Percentiles rank a stretch among this genome's conserved stretches.
Conservation (phyloP, 2,888 invertebrate species). For the Drosophila nr. fundita region DNA sequence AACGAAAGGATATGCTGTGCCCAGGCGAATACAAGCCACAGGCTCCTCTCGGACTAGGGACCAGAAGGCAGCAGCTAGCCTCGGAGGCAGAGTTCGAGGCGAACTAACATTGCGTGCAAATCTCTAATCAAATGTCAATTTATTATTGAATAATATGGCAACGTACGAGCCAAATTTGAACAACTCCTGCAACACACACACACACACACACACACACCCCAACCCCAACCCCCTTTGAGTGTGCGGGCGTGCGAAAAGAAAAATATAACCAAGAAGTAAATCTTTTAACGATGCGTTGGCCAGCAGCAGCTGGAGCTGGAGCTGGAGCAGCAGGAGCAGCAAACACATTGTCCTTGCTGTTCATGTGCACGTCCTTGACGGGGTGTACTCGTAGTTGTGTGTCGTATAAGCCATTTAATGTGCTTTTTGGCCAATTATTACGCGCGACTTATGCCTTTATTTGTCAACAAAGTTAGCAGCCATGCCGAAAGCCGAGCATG, state of each 20-base stretch:
- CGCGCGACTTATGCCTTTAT: conserved; percentile 81
- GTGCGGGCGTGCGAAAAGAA: conserved; percentile 59
- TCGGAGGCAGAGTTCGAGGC: background rate
- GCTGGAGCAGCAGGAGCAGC: conserved; percentile 3
- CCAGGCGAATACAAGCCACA: conserved; percentile 19
- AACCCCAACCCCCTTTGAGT: conserved; percentile 7
- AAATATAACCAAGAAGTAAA: conserved; percentile 68
- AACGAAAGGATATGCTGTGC: conserved; percentile 57
- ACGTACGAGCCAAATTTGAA: conserved; percentile 54
- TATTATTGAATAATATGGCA: conserved; percentile 73
- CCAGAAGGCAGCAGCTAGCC: background rate
- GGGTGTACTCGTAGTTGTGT: conserved; percentile 3
- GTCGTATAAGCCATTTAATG: conserved; percentile 73
- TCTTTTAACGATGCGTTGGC: conserved; percentile 68
- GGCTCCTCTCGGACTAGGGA: background rate
- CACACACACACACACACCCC: background rate
- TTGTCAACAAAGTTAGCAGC: conserved; percentile 70
- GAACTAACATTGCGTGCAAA: conserved; percentile 38
- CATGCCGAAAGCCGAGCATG: background rate
- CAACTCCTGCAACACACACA: background rate
- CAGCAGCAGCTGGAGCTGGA: background rate
- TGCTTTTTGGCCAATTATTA: conserved; percentile 78
- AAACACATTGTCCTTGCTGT: conserved; percentile 30
- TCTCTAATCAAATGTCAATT: conserved; percentile 80
- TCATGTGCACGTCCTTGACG: conserved; percentile 53